These are phyloP conservation scores for Sipha flava DNA, from an alignment of 1,140 invertebrate species.

Conservation along the genomic window DNA sequence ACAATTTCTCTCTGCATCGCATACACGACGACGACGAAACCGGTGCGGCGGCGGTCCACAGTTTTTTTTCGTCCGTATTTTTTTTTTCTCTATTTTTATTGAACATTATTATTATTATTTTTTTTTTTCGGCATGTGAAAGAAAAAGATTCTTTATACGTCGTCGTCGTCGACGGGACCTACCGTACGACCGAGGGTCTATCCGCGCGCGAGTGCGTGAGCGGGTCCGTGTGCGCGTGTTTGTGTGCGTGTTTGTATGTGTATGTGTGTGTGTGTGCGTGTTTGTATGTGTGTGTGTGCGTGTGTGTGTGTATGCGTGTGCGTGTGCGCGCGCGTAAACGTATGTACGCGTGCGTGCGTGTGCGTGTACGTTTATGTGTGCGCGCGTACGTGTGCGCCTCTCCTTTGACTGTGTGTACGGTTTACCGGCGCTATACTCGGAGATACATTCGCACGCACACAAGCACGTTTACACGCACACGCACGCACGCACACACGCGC, in stretches of 20 bases:
- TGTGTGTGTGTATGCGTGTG: background rate
- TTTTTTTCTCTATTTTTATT: background rate
- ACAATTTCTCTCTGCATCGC: background rate
- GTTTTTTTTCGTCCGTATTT: constrained; percentile 5
- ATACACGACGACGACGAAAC: background rate
- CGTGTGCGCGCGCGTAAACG: background rate
- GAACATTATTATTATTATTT: background rate
- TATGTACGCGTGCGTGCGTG: too few species aligned
- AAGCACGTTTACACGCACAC: background rate
- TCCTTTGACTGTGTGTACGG: background rate
- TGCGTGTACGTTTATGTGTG: too few species aligned
- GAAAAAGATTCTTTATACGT: too few species aligned
- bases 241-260: background rate
- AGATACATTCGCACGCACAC: background rate
- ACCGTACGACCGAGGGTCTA: background rate
- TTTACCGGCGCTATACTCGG: background rate
- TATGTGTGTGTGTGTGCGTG: too few species aligned
- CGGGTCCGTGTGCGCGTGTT: background rate
- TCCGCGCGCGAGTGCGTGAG: background rate
- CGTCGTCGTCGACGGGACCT: background rate
- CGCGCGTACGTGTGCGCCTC: background rate
- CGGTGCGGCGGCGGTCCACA: background rate
- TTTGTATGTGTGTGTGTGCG: too few species aligned
- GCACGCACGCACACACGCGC: background rate
- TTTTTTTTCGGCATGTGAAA: constrained; percentile 2